A percentile compares a stretch with the other conserved stretches of the same genome.
Conservation (phyloP, 2,113 vertebrate species). For the Crotalus horridus region DNA sequence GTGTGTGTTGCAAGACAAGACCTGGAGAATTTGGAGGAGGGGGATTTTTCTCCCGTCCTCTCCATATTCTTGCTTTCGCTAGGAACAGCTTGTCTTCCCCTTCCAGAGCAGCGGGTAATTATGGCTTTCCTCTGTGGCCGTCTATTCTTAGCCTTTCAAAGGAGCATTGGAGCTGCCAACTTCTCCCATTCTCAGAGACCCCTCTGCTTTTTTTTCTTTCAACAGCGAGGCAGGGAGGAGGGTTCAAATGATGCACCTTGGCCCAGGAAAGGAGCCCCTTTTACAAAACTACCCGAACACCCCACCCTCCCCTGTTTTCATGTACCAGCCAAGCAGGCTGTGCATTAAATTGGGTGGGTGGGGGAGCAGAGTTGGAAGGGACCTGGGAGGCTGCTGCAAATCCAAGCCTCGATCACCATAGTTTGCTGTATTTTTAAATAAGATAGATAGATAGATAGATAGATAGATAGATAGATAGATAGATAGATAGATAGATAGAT, state of each 20-base stretch:
- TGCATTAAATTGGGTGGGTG: not conserved
- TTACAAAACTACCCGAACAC: not conserved
- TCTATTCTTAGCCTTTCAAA: not conserved
- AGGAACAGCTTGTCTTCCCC: not conserved
- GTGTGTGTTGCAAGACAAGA: not conserved
- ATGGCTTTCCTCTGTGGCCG: not conserved
- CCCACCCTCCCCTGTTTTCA: not conserved
- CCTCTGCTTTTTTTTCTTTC: not conserved
- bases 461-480: no score
- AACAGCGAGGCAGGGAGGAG: not conserved
- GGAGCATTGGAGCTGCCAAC: constrained; percentile 30
- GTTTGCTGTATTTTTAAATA: not conserved
- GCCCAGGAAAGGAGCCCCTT: not conserved
- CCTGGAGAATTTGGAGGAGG: not conserved
- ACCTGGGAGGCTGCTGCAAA: no score
- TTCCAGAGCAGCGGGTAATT: not conserved
- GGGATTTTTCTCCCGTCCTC: not conserved
- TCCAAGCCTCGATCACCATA: not conserved
- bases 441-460: no score
- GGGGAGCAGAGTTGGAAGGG: no score
- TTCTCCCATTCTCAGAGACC: not conserved
- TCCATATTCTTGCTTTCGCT: not conserved
- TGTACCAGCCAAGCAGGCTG: not conserved
- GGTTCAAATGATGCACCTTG: not conserved
- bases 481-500: no score